A percentile compares a stretch with the other conserved stretches of the same genome.
phyloP scores from a whole-genome alignment of 2,888 invertebrate species.

The Pemphredon lugubris region DNA sequence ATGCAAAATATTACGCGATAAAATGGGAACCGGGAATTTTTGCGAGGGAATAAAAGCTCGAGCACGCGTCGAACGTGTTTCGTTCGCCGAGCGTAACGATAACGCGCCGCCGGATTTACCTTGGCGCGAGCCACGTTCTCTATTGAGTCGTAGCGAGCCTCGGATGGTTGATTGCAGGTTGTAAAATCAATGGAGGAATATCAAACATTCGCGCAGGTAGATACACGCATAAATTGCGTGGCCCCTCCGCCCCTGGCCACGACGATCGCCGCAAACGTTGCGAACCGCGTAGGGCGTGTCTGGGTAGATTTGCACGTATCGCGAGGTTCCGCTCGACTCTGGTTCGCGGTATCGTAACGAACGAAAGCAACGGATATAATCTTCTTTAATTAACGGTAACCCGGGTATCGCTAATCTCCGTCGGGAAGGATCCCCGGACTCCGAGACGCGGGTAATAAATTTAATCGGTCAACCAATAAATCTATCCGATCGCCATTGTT shows the following conservation, averaged over 20 bases:
- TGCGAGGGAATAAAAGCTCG: not conserved
- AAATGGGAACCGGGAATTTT: conserved; percentile 9
- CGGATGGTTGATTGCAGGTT: conserved; percentile 8
- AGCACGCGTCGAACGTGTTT: not conserved
- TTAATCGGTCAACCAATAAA: conserved; percentile 47
- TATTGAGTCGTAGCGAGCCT: too few relatives aligned
- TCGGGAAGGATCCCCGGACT: conserved; percentile 37
- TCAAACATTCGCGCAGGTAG: conserved; percentile 5
- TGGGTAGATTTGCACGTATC: conserved; percentile 30
- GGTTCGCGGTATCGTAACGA: conserved; percentile 31
- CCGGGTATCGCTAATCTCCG: conserved; percentile 44
- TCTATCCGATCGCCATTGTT: conserved; percentile 51
- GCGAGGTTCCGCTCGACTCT: not conserved
- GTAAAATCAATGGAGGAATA: conserved; percentile 42
- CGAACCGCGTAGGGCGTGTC: conserved; percentile 48
- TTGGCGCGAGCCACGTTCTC: too few relatives aligned
- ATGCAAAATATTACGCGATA: conserved; percentile 38
- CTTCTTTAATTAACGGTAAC: conserved; percentile 55
- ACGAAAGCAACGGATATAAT: conserved; percentile 52
- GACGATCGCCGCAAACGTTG: conserved; percentile 34
- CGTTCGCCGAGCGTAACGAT: too few relatives aligned
- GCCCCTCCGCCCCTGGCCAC: conserved; percentile 23
- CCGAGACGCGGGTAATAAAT: conserved; percentile 40
- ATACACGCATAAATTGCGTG: conserved; percentile 33
- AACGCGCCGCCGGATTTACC: too few relatives aligned